Evolutionary conservation across 2,888 invertebrate genomes (phyloP), one percentile per base, ranked within the genome.

Genomic region (Cantharis rufa): DNA sequence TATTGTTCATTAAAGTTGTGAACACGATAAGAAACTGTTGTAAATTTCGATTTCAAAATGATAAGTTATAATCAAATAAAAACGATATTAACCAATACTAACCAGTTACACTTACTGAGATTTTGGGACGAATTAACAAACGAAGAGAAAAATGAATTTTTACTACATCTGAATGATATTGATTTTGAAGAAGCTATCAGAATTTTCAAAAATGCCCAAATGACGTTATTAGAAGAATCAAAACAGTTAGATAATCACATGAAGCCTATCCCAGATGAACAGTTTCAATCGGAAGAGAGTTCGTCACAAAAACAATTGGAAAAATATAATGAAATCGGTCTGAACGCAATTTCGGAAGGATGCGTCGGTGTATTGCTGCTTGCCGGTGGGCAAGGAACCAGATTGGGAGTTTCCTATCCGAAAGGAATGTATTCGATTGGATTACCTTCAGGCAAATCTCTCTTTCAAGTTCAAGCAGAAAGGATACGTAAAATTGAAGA

Each of bases 341-440:
- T 91, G 21, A 86, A 88, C 76, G 90, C 91, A 81, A 90, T 93
- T 62, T 87, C 92, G 0, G 86, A 90, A 68, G 91, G 91, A 9
- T 91, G 90, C 86, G 95, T 96, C 71, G 98, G 96, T 69, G 97
- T 98, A 21, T 88, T 99, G 71, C 90, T 99, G 5, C 91, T 99
- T 88, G 99, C 99, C 68, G 99, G 99, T 27, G 99, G 99, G 4
- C 99, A 99, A 88, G 99, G 99, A 0, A 99, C 98, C 0, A 91
- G 99, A 72, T 91, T 99, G 1, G 99, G 99, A 1, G 98, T 98
- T 15, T 91, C 92, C 62, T 94, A 96, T 84, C 99, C 99, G 0
- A 99, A 99, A 90, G 99, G 99, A 82, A 98, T 98, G 97, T 98
- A 94, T 87, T 92, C 96, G 86, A 95, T 98, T 63, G 95, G 94